Base-by-base conservation (phyloP, 1,140 invertebrate genomes). In the Lysiphlebus fabarum region DNA sequence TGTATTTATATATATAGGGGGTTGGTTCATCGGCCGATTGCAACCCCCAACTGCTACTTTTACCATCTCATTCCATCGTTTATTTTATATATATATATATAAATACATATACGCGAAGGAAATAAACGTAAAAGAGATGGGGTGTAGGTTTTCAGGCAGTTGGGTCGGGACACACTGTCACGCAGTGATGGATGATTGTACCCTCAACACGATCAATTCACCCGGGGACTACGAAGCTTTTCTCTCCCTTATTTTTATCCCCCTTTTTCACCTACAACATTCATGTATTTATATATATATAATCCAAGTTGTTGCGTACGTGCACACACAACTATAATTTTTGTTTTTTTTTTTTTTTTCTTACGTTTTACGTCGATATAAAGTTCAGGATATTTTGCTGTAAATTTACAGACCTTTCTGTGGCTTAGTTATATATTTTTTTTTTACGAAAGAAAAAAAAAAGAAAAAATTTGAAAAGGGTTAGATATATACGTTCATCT, bases 131-230 rank as follows among this genome's bases (percentile, higher is more conserved):
- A 38, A 40, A 42, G 50, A 63, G 63, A 54, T 61, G 55, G 61
- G 56, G 70, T 63, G 62, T 59, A 65, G 66, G 62, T 65, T 72
- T 72, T 67, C 67, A 66, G 65, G 64, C 55, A 67, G 70, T 65
- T 72, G 67, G 72, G 70, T 74, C 68, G 60, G 68, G 62, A 69
- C 17, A 26, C 17, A 26, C 75, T 76, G 76, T 78, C 76, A 76
- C 74, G 73, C 66, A 65, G 73, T 76, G 76, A 76, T 78, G 74
- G 74, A 77, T 77, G 74, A 77, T 73, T 77, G 71, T 74, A 70
- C 69, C 74, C 56, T 68, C 67, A 67, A 70, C 70, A 63, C 74
- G 74, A 77, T 77, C 75, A 77, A 77, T 77, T 77, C 75, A 74
- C 37, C 71, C 70, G 55, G 53, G 54, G 42, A 38, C 51, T 47